Evolutionary conservation across 1,140 invertebrate species (phyloP).

Genomic region (Leptinotarsa defecta): DNA sequence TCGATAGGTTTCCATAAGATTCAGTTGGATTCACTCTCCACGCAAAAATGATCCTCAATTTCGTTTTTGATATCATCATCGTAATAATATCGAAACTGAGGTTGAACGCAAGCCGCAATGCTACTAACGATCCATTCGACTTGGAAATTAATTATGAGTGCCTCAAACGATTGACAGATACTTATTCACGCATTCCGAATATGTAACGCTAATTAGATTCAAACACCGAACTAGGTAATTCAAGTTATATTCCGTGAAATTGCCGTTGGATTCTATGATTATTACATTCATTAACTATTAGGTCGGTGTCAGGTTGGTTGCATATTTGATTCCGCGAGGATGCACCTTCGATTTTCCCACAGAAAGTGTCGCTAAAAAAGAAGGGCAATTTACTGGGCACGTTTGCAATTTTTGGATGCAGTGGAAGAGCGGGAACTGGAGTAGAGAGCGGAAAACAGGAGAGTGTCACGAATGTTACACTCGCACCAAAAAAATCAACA

Average conservation of each 20-base stretch:
- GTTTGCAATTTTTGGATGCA: no score
- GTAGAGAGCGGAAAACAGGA: no score
- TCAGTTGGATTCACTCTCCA: neutral
- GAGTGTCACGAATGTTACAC: no score
- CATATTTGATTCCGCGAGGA: conserved; percentile 23
- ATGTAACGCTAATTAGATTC: conserved; percentile 38
- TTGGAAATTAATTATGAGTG: conserved; percentile 17
- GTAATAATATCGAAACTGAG: neutral
- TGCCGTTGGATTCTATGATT: conserved; percentile 37
- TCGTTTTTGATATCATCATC: neutral
- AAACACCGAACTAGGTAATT: conserved; percentile 32
- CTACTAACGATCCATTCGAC: conserved; percentile 19
- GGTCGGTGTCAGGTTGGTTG: conserved; percentile 25
- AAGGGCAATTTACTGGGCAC: no score
- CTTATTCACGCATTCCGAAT: conserved; percentile 38
- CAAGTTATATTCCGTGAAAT: conserved; percentile 37
- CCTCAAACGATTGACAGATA: conserved; percentile 31
- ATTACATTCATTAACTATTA: conserved; percentile 39
- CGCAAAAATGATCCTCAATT: neutral
- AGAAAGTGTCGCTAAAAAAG: no score
- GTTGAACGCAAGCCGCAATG: conserved; percentile 16
- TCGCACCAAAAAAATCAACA: no score
- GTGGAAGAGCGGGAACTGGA: no score
- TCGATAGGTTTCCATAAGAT: no score
- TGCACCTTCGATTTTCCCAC: neutral